These are phyloP conservation scores for Tanypteryx hageni DNA, from an alignment of 2,888 invertebrate species.

Conservation along the genomic window DNA sequence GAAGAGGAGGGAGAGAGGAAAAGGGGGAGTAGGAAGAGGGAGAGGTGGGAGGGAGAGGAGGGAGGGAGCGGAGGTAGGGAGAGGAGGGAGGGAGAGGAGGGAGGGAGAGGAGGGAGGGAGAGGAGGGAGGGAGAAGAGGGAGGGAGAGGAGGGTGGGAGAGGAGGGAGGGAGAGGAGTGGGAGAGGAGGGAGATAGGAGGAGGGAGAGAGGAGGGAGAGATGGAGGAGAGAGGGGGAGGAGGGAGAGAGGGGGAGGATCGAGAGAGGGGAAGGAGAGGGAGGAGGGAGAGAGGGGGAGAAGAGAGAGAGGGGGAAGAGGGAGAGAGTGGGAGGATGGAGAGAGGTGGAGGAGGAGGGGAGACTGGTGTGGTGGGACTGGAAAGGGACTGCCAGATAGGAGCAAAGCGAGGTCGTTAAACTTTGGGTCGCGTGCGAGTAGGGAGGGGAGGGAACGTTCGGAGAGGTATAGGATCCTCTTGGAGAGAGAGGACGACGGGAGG, in stretches of 20 bases:
- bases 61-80: neutral
- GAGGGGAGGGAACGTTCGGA: neutral
- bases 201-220: neutral
- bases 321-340: neutral
- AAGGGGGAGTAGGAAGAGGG: neutral
- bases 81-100: neutral
- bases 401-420: conserved; percentile 53
- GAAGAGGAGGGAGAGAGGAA: neutral
- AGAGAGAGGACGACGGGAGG: neutral
- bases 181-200: neutral
- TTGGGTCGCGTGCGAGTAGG: neutral
- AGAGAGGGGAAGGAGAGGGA: neutral
- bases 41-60: neutral
- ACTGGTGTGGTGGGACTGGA: neutral
- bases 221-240: neutral
- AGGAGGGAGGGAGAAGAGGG: too few relatives aligned
- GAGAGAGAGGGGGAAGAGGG: neutral
- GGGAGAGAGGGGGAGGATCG: neutral
- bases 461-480: neutral
- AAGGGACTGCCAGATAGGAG: neutral
- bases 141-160: neutral
- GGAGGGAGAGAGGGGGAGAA: neutral
- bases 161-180: neutral
- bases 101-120: too few relatives aligned
- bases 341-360: neutral